Conservation (phyloP, 2,113 vertebrate genomes). For the Hirundichthys speculiger region DNA sequence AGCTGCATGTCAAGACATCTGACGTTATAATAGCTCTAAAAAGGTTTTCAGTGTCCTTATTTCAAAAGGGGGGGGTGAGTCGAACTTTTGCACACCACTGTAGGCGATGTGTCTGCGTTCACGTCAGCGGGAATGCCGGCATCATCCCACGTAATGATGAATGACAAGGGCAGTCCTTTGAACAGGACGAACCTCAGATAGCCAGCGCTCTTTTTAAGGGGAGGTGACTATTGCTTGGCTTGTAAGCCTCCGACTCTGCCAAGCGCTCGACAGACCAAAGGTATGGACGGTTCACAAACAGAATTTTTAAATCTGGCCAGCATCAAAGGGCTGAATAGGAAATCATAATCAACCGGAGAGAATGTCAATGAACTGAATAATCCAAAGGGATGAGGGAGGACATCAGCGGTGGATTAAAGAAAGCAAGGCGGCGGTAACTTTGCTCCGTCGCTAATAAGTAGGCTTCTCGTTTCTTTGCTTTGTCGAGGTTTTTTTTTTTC, state of each 20-base stretch:
- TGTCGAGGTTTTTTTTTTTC: too few species aligned
- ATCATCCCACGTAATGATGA: conserved; percentile 50
- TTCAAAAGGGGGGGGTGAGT: too few species aligned
- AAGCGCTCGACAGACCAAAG: conserved; percentile 78
- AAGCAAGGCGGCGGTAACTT: conserved; percentile 3
- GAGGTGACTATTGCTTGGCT: conserved; percentile 74
- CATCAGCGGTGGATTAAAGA: conserved; percentile 13
- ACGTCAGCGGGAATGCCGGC: conserved; percentile 8
- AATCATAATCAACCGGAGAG: conserved; percentile 73
- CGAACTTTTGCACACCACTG: too few species aligned
- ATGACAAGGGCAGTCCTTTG: conserved; percentile 67
- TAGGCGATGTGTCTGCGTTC: conserved; percentile 1
- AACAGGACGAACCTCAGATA: conserved; percentile 57
- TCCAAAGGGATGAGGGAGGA: conserved; percentile 32
- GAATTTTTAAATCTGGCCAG: conserved; percentile 77
- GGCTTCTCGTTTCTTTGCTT: too few species aligned
- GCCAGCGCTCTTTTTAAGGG: conserved; percentile 71
- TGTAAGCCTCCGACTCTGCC: conserved; percentile 72
- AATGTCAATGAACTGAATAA: conserved; percentile 73
- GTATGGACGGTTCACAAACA: conserved; percentile 80
- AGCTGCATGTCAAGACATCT: too few species aligned
- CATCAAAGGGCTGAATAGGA: conserved; percentile 80
- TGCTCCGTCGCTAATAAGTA: neutral
- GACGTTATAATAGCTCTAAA: too few species aligned
- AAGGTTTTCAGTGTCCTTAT: too few species aligned